phyloP scores from a whole-genome alignment of 2,113 vertebrate genomes.

The Phylloscopus trochiloides region DNA sequence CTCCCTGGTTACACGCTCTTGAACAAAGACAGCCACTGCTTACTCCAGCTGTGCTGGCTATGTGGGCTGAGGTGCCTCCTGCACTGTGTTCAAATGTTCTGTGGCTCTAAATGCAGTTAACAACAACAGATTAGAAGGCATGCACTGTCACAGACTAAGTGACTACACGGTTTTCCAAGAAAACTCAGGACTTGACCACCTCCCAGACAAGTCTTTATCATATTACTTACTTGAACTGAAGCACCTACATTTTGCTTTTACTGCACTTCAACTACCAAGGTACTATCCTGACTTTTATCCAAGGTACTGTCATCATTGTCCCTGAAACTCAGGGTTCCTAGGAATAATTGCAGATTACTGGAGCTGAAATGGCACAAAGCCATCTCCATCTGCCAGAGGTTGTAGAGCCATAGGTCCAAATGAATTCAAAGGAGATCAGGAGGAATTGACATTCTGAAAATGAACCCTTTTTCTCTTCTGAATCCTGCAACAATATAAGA shows the following conservation, averaged over 20 bases:
- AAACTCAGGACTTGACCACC: background rate
- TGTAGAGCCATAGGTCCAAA: background rate
- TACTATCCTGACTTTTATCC: background rate
- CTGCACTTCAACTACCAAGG: background rate
- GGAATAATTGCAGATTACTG: background rate
- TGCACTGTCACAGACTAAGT: background rate
- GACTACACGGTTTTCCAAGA: background rate
- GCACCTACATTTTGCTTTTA: background rate
- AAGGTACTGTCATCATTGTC: background rate
- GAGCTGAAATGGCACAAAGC: background rate
- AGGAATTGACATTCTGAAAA: background rate
- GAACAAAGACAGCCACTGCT: background rate
- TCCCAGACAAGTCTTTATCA: background rate
- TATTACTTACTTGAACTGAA: background rate
- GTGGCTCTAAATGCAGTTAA: background rate
- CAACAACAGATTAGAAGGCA: background rate
- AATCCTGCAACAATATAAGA: background rate
- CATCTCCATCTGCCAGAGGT: background rate
- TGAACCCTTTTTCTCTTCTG: background rate
- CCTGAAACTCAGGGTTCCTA: background rate
- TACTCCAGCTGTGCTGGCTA: background rate
- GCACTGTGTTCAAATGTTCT: background rate
- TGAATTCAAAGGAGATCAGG: background rate
- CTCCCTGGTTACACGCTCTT: background rate
- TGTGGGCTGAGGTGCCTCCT: background rate